Conservation (phyloP, 2,113 vertebrate species). For the Microtus montanus region DNA sequence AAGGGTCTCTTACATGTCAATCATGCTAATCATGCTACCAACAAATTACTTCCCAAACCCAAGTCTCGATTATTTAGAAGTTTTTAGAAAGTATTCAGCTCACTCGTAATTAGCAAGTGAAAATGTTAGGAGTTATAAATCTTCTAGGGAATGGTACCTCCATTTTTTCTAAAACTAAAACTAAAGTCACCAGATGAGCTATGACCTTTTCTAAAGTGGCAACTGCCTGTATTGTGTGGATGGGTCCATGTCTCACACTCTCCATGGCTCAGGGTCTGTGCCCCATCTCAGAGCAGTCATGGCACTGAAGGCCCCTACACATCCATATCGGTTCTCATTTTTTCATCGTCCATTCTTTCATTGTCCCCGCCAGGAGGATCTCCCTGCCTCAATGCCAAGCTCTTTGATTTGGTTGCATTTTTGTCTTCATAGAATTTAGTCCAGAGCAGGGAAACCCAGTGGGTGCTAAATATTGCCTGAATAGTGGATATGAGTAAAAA, state of each 20-base stretch:
- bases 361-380: background rate
- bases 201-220: background rate
- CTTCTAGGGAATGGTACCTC: background rate
- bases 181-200: background rate
- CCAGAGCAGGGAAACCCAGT: constrained; percentile 23
- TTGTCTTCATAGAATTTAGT: background rate
- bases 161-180: constrained; percentile 26
- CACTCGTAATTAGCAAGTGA: background rate
- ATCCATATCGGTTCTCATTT: background rate
- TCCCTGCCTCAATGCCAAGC: background rate
- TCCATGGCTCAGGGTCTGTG: background rate
- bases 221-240: background rate
- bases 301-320: background rate
- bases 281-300: background rate
- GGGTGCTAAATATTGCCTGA: constrained; percentile 15
- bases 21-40: background rate
- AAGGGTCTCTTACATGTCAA: background rate
- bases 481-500: constrained; percentile 23
- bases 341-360: background rate
- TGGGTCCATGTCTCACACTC: background rate
- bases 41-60: background rate
- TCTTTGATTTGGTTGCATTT: background rate
- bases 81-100: background rate
- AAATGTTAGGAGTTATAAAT: background rate
- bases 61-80: background rate